Evolutionary conservation across 2,888 invertebrate species (phyloP), one percentile per base, ranked within the genome.

Genomic region (Lepidonotus clava): DNA sequence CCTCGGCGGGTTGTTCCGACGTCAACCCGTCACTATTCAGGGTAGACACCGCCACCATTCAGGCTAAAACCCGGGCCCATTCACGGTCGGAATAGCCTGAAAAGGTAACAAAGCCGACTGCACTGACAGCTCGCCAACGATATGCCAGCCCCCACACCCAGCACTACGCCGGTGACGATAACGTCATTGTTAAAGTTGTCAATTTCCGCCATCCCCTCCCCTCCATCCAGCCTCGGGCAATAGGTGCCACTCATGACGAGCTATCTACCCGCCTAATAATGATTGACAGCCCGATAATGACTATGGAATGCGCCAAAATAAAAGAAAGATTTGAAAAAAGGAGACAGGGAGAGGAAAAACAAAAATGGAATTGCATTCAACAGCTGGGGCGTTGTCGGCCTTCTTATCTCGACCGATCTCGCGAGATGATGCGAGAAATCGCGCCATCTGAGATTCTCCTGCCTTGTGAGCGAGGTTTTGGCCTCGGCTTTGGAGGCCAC

Each of bases 121-220:
- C 66, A 66, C 66, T 32, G 34, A 66, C 66, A 32, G 66, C 66
- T 32, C 34, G 8, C 11, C 21, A 34, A 8, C 18, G 4, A 66
- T 34, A 32, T n/a, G 28, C 66, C 4, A 66, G 2, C 32, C 66
- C 5, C 66, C 28, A 6, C 66, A 66, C 14, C 77, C 40, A 11
- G 40, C 40, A 40, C n/a, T 77, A 77, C 28, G 21, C 6, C 6
- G 6, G 40, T 41, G 41, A 77, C 28, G 40, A 77, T 77, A 77
- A 77, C 40, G 41, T 77, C 28, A 77, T 77, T 77, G 77, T 77
- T 77, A 77, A 77, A 77, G 38, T 40, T 77, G 77, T 77, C 77
- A 77, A 77, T 77, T 77, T 40, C 41, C 28, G 77, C 40, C 4
- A 5, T 28, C 38, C n/a, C 28, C 77, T n/a, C 77, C 77, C 56